Base-by-base conservation (phyloP, 2,113 vertebrate genomes). In the Peromyscus californicus region DNA sequence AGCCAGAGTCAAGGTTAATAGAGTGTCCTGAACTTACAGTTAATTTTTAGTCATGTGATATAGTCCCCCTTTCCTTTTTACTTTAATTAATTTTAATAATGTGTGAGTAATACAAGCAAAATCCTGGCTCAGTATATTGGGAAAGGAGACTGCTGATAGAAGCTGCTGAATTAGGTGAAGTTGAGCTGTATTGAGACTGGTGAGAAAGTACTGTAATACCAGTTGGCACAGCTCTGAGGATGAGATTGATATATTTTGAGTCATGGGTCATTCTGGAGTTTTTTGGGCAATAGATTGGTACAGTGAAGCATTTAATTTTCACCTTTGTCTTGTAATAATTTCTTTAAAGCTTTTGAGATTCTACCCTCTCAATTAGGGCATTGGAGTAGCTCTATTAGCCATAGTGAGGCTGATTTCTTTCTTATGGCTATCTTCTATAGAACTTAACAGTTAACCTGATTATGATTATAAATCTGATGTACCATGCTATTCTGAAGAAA, bases 391-490 rank as follows among this genome's bases (percentile, higher is more conserved):
- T n/a, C n/a, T n/a, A n/a, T 21, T 84, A 39, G 67, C 42, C 84
- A 90, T 24, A 92, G 79, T 4, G 65, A 76, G 45, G 45, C 12
- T 76, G 26, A 70, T 84, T 94, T 95, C 11, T 76, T 94, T 79
- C 59, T 54, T 90, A 33, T 61, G 24, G 5, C 19, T 85, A 12
- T 54, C 13, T 93, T 94, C 59, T 57, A 33, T 79, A 78, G 39
- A 94, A 92, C 9, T 45, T 85, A 95, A 59, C 11, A 85, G 39
- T 93, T 93, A 88, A 82, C 74, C 94, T 95, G 63, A 69, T 93
- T 31, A 82, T 67, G 33, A 92, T 21, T 10, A 45, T 0, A 63
- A 33, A 79, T 95, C 33, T 90, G 57, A 86, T 67, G 33, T 96
- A 79, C 76, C 67, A 22, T 83, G 4, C 24, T 7, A 95, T 65